Evolutionary conservation across 2,113 vertebrate species (phyloP).

Genomic region (Gymnobelideus leadbeateri): DNA sequence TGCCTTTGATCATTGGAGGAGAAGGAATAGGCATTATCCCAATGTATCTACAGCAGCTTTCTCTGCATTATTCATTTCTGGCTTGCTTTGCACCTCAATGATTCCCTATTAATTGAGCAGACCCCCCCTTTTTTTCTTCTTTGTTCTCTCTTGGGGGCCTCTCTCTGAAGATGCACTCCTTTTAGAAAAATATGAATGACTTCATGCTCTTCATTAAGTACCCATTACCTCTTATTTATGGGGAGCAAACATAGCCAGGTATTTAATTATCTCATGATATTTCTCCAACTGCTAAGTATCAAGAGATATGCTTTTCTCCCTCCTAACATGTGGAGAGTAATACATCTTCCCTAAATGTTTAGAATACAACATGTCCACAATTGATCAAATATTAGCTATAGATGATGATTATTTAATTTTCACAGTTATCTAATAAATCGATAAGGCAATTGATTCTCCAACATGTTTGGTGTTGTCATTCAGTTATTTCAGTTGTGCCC

Average conservation of each 20-base stretch:
- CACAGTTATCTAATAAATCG: slow-evolving; percentile 8
- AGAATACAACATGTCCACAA: background rate
- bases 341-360: slow-evolving; percentile 6
- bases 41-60: background rate
- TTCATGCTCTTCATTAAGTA: slow-evolving; percentile 34
- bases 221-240: slow-evolving; percentile 20
- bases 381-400: background rate
- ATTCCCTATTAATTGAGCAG: slow-evolving; percentile 54
- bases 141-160: slow-evolving; percentile 51
- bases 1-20: background rate
- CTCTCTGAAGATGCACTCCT: slow-evolving; percentile 30
- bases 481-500: background rate
- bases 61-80: slow-evolving; percentile 47
- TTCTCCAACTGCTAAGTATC: slow-evolving; percentile 44
- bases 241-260: slow-evolving; percentile 45
- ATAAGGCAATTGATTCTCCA: background rate
- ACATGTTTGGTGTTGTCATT: background rate
- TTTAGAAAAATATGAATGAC: slow-evolving; percentile 64
- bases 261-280: background rate
- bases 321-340: background rate
- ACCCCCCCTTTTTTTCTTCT: slow-evolving; percentile 63
- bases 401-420: slow-evolving; percentile 18
- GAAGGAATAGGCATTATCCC: background rate
- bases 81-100: slow-evolving; percentile 38
- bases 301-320: background rate